A percentile compares a stretch with the other conserved stretches of the same genome.
These are phyloP conservation scores for Bombyx mori DNA, from an alignment of 1,140 invertebrate species.

Conservation along the genomic window DNA sequence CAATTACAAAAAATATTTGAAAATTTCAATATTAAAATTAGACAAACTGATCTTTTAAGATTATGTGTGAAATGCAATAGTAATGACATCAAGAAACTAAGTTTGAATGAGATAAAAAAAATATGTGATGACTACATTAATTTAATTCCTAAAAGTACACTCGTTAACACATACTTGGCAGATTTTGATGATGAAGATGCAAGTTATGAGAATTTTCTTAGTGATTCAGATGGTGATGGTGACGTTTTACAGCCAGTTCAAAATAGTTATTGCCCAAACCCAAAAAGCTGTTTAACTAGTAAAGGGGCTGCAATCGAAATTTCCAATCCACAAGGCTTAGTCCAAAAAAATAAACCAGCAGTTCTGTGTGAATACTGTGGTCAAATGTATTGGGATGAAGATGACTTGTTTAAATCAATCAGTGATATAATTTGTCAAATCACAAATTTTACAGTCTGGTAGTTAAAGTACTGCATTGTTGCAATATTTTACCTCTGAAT, in stretches of 20 bases:
- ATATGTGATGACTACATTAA: conserved; percentile 10
- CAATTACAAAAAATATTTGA: conserved; percentile 41
- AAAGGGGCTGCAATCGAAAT: conserved; percentile 43
- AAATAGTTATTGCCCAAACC: conserved; percentile 11
- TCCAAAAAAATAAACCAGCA: conserved; percentile 27
- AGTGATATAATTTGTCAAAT: conserved; percentile 11
- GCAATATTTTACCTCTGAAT: no score
- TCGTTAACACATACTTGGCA: conserved; percentile 16
- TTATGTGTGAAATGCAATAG: conserved; percentile 55
- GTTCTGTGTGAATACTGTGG: conserved; percentile 55
- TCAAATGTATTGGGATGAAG: conserved; percentile 52
- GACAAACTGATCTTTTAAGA: conserved; percentile 34
- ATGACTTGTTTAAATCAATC: conserved; percentile 26
- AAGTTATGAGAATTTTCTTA: conserved; percentile 43
- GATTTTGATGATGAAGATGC: conserved; percentile 38
- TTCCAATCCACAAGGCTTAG: conserved; percentile 30
- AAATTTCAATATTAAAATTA: conserved; percentile 38
- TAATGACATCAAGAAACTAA: conserved; percentile 30
- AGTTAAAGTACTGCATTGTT: no score
- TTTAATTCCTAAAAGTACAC: conserved; percentile 9
- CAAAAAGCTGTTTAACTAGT: conserved; percentile 31
- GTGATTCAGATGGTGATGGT: conserved; percentile 54
- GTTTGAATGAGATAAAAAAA: conserved; percentile 27
- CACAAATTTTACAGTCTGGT: background rate
- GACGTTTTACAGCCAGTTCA: conserved; percentile 14